phyloP scores from a whole-genome alignment of 2,888 invertebrate genomes.

The Hydrotaea cyrtoneurina region DNA sequence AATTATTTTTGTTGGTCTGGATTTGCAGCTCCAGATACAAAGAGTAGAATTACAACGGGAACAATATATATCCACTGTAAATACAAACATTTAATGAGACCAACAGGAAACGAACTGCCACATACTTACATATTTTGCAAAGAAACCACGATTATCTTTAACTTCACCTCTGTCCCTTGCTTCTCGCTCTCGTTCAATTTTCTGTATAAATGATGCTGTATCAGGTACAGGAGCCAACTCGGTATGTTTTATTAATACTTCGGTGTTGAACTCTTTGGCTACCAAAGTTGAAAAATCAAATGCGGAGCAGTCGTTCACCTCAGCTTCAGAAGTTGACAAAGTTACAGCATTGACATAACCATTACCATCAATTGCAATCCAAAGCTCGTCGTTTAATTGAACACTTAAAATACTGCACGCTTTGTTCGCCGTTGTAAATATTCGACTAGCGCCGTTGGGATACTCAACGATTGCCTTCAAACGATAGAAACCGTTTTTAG shows the following conservation, averaged over 20 bases:
- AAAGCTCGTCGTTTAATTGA: constrained; percentile 89
- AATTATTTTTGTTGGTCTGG: constrained; percentile 76
- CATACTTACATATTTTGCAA: constrained; percentile 97
- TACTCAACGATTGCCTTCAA: constrained; percentile 86
- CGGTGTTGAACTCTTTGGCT: constrained; percentile 86
- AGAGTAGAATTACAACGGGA: constrained; percentile 93
- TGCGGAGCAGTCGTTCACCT: constrained; percentile 55
- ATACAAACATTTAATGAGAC: constrained; percentile 65
- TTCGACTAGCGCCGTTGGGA: constrained; percentile 85
- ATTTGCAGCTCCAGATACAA: constrained; percentile 93
- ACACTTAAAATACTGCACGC: constrained; percentile 90
- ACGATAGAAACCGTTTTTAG: constrained; percentile 88
- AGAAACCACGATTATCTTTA: constrained; percentile 96
- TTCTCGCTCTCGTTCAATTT: constrained; percentile 94
- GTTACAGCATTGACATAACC: constrained; percentile 90
- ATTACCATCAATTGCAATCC: constrained; percentile 89
- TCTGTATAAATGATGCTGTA: constrained; percentile 96
- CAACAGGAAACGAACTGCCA: neutral
- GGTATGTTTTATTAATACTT: constrained; percentile 89
- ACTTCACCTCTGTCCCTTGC: constrained; percentile 93
- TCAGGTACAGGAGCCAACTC: constrained; percentile 95
- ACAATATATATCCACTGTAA: constrained; percentile 99
- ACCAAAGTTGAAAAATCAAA: constrained; percentile 76
- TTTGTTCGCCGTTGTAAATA: constrained; percentile 89
- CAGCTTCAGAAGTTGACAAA: constrained; percentile 81